A percentile compares a stretch with the other conserved stretches of the same genome.
These are phyloP conservation scores for Leptodactylus fallax DNA, from an alignment of 2,797 vertebrate genomes.

Conservation along the genomic window DNA sequence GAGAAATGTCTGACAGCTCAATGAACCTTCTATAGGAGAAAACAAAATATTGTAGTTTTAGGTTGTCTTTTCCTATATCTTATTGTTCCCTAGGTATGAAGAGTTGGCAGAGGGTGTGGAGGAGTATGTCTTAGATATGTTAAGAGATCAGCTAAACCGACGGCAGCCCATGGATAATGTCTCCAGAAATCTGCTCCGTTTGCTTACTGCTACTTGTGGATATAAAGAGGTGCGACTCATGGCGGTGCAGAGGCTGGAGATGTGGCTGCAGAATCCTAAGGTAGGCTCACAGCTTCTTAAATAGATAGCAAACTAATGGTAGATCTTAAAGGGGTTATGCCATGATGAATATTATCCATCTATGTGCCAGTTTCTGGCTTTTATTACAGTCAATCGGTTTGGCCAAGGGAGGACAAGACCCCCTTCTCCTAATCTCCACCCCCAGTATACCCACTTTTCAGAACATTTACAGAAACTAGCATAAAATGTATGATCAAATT, in stretches of 20 bases:
- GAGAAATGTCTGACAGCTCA: no score
- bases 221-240: slow-evolving; percentile 95
- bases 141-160: slow-evolving; percentile 93
- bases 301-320: no score
- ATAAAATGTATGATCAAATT: no score
- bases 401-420: no score
- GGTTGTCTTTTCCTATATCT: background rate
- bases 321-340: no score
- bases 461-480: no score
- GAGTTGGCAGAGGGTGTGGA: slow-evolving; percentile 95
- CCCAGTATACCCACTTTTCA: no score
- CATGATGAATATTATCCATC: no score
- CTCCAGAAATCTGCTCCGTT: slow-evolving; percentile 92
- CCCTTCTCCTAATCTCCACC: no score
- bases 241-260: slow-evolving; percentile 94
- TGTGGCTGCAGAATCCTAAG: slow-evolving; percentile 99
- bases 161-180: slow-evolving; percentile 98
- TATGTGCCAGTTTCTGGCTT: no score
- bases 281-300: slow-evolving; percentile 69
- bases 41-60: background rate
- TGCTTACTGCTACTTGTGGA: slow-evolving; percentile 93
- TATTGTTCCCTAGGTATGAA: slow-evolving; percentile 83
- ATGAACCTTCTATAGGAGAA: background rate
- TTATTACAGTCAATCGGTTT: no score
- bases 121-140: slow-evolving; percentile 93